Evolutionary conservation across 2,888 invertebrate genomes (phyloP), one percentile per base, ranked within the genome.

Genomic region (Cinara cedri): DNA sequence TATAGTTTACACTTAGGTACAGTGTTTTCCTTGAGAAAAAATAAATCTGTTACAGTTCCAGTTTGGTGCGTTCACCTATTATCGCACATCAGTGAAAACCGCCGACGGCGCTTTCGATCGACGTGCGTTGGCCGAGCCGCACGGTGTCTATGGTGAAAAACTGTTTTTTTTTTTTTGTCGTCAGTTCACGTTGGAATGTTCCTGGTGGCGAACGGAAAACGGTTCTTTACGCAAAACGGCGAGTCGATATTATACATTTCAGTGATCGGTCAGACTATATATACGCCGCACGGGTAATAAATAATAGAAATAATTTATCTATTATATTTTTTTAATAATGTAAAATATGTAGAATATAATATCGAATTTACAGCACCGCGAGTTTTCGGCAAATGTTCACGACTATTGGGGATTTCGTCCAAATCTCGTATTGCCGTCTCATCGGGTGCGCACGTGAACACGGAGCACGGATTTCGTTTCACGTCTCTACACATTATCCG

Each of bases 21-120:
- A 42, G 11, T 0, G n/a, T 42, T 62, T 62, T 34, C 16, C 49
- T 51, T 51, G 16, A 51, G 16, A 34, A 34, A 34, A 34, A 34
- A 34, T 34, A 34, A 62, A 62, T 3, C n/a, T 11, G 14, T 19
- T 10, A 62, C 16, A 54, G 54, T 34, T 49, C 21, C 26, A 51
- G 51, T 70, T 70, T 34, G n/a, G 68, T 70, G 24, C 68, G n/a
- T 70, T 70, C 68, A 54, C 68, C 54, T 70, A 26, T 54, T n/a
- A 34, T 51, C 51, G 54, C 3, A n/a, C n/a, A 26, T n/a, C 16
- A 26, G 51, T 70, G 19, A 70, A 54, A 66, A 46, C 21, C 66
- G 66, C 46, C 34, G 34, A 34, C 34, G 34, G 34, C 34, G 34
- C 34, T 34, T 34, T 34, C 34, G 14, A n/a, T 24, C 26, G n/a